Evolutionary conservation across 2,113 vertebrate species (phyloP), one percentile per base, ranked within the genome.

Genomic region (mouse (Mus musculus)): DNA sequence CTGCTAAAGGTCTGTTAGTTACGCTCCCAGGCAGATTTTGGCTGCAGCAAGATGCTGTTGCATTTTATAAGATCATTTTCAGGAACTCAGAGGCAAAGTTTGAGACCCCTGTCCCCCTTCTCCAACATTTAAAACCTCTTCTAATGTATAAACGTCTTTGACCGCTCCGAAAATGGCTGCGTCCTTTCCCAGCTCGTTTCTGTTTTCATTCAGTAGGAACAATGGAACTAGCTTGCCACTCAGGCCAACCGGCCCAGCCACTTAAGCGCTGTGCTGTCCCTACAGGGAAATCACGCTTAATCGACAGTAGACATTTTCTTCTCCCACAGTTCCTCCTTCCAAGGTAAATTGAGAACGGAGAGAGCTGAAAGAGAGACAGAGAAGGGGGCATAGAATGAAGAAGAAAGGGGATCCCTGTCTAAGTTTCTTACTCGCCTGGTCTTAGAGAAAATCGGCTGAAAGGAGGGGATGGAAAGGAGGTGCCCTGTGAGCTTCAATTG

Each of bases 401-500:
- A 36, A 54, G 75, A 92, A 84, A 26, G 9, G 24, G 84, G 63
- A 36, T 39, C 65, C 33, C 8, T 65, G 17, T 30, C 71, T 72
- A 30, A 42, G 49, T 28, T 71, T 89, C 63, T 33, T 61, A 39
- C 71, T 20, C 30, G 20, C 56, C 26, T 22, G 85, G 30, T 28
- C 88, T 87, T 89, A 20, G 24, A 85, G 73, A 56, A 65, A 93
- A 80, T 22, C 73, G 59, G 87, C 69, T 81, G 92, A 87, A 63
- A 93, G 69, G 12, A 94, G 80, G 65, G 46, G 12, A 8, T 0
- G 28, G 36, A 14, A 52, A 10, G 1, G 72, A 59, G 28, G 13
- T 11, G 33, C 56, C 89, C 81, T 2, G 33, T 11, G 2, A 39
- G 71, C 61, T 97, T 72, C 88, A 39, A 3, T 93, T 82, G 92